Evolutionary conservation across 92 coral and sea anemone species (phyloP).

Genomic region (Pocillopora grandis): DNA sequence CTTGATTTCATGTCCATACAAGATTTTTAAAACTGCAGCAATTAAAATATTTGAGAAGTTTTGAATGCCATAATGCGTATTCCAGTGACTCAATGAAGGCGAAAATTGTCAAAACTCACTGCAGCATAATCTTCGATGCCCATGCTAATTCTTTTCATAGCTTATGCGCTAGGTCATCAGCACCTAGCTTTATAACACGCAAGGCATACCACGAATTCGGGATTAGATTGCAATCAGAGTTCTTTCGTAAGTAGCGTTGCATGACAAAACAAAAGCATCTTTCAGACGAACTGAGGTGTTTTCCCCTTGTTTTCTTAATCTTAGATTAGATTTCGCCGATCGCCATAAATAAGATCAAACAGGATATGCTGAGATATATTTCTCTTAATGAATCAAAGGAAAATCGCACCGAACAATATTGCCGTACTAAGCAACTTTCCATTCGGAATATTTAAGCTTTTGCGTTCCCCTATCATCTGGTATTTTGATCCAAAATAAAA

Average conservation of each 20-base stretch:
- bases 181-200: not conserved
- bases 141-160: conserved; percentile 20
- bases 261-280: not conserved
- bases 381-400: not conserved
- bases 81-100: not conserved
- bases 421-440: not conserved
- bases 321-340: not conserved
- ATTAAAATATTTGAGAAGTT: not conserved
- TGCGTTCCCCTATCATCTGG: not conserved
- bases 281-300: not conserved
- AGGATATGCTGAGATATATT: not conserved
- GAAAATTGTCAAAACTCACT: not conserved
- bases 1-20: not conserved
- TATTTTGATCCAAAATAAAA: not conserved
- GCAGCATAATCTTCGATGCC: not conserved
- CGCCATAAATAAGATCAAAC: not conserved
- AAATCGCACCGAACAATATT: not conserved
- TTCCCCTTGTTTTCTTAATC: not conserved
- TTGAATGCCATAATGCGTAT: not conserved
- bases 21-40: not conserved
- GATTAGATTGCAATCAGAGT: not conserved
- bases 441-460: not conserved
- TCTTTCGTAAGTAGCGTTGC: not conserved
- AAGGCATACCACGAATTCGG: conserved; percentile 3
- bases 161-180: conserved; percentile 8